These are phyloP conservation scores for Gasterosteus nipponicus DNA, from an alignment of 2,113 vertebrate genomes.

Conservation along the genomic window DNA sequence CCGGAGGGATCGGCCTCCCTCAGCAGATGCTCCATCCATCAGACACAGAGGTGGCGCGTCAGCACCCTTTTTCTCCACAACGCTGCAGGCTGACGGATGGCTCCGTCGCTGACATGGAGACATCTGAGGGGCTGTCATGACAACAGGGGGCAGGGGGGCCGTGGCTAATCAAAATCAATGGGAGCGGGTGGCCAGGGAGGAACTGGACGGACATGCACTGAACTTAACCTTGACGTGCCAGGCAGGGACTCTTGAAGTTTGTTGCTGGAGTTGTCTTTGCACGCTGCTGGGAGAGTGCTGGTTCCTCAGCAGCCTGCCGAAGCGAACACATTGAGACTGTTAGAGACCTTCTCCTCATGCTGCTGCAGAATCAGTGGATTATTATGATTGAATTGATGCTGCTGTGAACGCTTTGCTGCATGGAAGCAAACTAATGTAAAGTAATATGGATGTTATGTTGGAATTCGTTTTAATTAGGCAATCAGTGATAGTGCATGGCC, in stretches of 20 bases:
- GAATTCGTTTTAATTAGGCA: conserved; percentile 72
- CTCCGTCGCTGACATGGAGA: conserved; percentile 71
- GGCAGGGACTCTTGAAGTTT: conserved; percentile 49
- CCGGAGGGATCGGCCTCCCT: conserved; percentile 68
- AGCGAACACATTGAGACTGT: neutral
- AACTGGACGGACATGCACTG: neutral
- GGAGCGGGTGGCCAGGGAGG: conserved; percentile 27
- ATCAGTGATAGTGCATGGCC: conserved; percentile 52
- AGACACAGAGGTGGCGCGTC: conserved; percentile 67
- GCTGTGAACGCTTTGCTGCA: conserved; percentile 10
- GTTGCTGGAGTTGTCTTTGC: conserved; percentile 7
- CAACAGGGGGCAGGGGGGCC: conserved; percentile 24
- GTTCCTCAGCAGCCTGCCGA: conserved; percentile 10
- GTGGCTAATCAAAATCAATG: conserved; percentile 71
- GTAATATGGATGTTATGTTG: conserved; percentile 53
- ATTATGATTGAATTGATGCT: conserved; percentile 9
- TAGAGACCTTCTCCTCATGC: neutral
- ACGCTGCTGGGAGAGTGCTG: neutral
- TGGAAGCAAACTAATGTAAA: conserved; percentile 53
- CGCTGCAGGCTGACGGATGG: conserved; percentile 74
- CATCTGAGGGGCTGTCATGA: conserved; percentile 72
- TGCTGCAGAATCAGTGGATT: conserved; percentile 1
- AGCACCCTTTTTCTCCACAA: conserved; percentile 63
- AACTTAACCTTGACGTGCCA: conserved; percentile 44
- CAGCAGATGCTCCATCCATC: conserved; percentile 75